Percentiles rank a stretch among this genome's conserved stretches.
Evolutionary conservation across 1,140 invertebrate species (phyloP).

Genomic region (Drosophila asahinai): DNA sequence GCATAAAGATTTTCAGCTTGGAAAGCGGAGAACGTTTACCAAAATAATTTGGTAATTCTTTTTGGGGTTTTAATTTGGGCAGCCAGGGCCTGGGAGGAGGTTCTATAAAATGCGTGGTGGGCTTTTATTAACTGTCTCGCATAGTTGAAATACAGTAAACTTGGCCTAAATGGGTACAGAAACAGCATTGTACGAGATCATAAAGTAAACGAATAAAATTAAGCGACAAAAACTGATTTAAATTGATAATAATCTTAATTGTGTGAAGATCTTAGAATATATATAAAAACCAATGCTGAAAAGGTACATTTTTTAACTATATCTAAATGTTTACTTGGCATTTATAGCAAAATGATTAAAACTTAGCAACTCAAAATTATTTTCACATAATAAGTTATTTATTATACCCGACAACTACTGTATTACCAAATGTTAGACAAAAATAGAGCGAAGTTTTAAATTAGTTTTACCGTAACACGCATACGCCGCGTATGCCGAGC

Average conservation of each 20-base stretch:
- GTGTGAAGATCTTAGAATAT: too few species aligned
- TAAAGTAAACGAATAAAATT: neutral
- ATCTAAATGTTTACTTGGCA: too few species aligned
- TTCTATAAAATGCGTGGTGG: constrained; percentile 8
- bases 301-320: too few species aligned
- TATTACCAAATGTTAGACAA: neutral
- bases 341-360: too few species aligned
- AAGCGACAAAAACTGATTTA: neutral
- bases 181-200: too few species aligned
- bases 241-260: too few species aligned
- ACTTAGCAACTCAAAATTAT: too few species aligned
- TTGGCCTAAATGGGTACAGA: too few species aligned
- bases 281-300: too few species aligned
- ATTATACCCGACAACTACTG: neutral
- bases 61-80: constrained; percentile 28
- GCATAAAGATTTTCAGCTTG: constrained; percentile 41
- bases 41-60: constrained; percentile 54
- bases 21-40: constrained; percentile 28
- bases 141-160: constrained; percentile 18
- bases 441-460: constrained; percentile 4
- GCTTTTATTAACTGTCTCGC: constrained; percentile 24
- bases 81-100: neutral
- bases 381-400: neutral
- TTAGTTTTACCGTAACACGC: constrained; percentile 7
- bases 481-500: neutral